Conservation (phyloP, 1,140 invertebrate species). For the Spodoptera frugiperda region DNA sequence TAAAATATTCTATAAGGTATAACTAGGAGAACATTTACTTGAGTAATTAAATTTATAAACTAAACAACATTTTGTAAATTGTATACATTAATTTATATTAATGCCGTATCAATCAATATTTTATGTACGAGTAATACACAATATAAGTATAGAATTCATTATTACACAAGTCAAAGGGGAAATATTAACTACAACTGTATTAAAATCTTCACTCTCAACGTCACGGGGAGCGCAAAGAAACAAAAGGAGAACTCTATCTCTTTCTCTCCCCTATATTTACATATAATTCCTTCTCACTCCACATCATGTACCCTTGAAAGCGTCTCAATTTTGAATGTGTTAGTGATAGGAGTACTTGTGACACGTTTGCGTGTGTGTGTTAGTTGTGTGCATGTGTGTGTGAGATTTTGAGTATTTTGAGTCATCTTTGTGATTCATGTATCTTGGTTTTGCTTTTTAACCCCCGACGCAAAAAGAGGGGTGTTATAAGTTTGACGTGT, state of each 20-base stretch:
- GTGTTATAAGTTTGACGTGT: too few species aligned
- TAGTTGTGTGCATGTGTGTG: slow-evolving; percentile 48
- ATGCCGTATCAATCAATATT: background rate
- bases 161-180: slow-evolving; percentile 55
- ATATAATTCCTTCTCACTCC: slow-evolving; percentile 69
- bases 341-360: slow-evolving; percentile 65
- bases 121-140: slow-evolving; percentile 11
- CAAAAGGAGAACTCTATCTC: slow-evolving; percentile 75
- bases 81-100: too few species aligned
- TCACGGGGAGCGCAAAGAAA: slow-evolving; percentile 81
- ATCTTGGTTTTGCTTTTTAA: background rate
- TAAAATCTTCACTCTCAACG: slow-evolving; percentile 74
- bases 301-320: slow-evolving; percentile 78
- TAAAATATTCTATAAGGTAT: too few species aligned
- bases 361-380: slow-evolving; percentile 50
- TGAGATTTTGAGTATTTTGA: slow-evolving; percentile 44
- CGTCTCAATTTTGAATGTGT: slow-evolving; percentile 69
- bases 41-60: too few species aligned
- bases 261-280: slow-evolving; percentile 58
- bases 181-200: slow-evolving; percentile 80
- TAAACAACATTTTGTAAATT: too few species aligned
- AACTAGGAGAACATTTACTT: too few species aligned
- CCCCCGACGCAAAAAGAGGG: too few species aligned
- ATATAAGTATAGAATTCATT: slow-evolving; percentile 11
- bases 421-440: slow-evolving; percentile 29